These are phyloP conservation scores for Symphodus melops DNA, from an alignment of 2,113 vertebrate genomes.

Conservation along the genomic window DNA sequence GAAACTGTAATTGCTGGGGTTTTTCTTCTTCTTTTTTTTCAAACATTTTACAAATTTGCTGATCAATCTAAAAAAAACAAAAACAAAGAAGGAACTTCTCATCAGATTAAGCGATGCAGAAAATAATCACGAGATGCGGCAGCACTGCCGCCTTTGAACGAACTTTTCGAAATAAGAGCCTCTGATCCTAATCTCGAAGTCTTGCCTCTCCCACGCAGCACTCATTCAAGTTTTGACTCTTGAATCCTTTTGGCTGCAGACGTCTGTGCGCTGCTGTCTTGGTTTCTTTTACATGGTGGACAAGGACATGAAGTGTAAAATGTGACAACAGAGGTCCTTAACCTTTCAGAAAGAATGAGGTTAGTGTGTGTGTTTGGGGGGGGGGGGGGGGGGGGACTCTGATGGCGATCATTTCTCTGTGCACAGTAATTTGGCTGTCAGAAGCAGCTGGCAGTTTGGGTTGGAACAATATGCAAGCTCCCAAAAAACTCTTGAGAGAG, in stretches of 20 bases:
- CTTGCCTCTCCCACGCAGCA: neutral
- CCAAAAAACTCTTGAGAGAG: slow-evolving; percentile 54
- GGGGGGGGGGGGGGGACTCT: slow-evolving; percentile 58
- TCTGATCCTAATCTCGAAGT: neutral
- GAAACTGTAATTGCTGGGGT: neutral
- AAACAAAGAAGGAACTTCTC: neutral
- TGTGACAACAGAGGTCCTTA: slow-evolving; percentile 71
- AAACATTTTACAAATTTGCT: neutral
- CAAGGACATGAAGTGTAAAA: slow-evolving; percentile 66
- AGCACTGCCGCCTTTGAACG: neutral
- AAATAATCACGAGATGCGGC: neutral
- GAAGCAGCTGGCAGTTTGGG: slow-evolving; percentile 82
- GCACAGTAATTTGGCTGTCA: slow-evolving; percentile 82
- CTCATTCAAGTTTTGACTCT: slow-evolving; percentile 19
- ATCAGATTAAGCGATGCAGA: neutral
- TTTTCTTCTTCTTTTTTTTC: neutral
- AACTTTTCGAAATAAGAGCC: neutral
- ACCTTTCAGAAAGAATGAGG: slow-evolving; percentile 63
- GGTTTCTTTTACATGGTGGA: slow-evolving; percentile 46
- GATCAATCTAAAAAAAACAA: neutral
- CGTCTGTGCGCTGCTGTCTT: slow-evolving; percentile 27
- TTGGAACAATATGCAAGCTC: slow-evolving; percentile 80
- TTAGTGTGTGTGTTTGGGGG: neutral
- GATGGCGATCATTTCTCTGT: slow-evolving; percentile 80
- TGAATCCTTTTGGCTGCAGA: neutral